Base-by-base conservation (phyloP, 2,113 vertebrate species). In the Capra hircus region DNA sequence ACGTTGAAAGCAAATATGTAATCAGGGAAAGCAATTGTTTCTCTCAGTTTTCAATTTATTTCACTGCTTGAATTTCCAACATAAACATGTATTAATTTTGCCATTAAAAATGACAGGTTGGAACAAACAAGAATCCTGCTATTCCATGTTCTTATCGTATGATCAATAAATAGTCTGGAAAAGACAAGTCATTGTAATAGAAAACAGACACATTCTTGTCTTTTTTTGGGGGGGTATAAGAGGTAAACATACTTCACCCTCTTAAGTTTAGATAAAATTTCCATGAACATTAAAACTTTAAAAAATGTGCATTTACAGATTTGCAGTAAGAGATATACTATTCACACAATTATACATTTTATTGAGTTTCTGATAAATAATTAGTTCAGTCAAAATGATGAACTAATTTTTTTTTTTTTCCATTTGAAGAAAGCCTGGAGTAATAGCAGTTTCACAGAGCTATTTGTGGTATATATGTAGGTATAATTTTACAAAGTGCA, bases 41-140 rank as follows among this genome's bases (percentile, higher is more conserved):
- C 87, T 96, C 40, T 45, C 23, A 74, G 81, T 28, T n/a, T 82
- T 53, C 80, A 90, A 62, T 91, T 96, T 80, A 67, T 92, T 84
- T 92, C 52, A 82, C 91, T 95, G 43, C 77, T 88, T 91, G 30
- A 36, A n/a, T 93, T 95, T 95, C 43, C n/a, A 80, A 55, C 40
- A 78, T 64, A 50, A 48, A 43, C 13, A 71, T 93, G 90, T 96
- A 84, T 91, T 97, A 85, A 36, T 84, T 83, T 88, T 90, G 36
- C 43, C 81, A 62, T 85, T 95, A 96, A 90, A 91, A 88, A 88
- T 85, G 36, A 14, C 45, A 71, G 30, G 23, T 90, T 59, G 25
- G 60, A 87, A 84, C 90, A 93, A 90, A 71, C 16, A 84, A 91
- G 48, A 77, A 45, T 67, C 87, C 50, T 62, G 27, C n/a, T 83